Percentiles rank a stretch among this genome's conserved stretches.
phyloP scores from a whole-genome alignment of 2,888 invertebrate genomes.

The Nephrocerus scutellatus region DNA sequence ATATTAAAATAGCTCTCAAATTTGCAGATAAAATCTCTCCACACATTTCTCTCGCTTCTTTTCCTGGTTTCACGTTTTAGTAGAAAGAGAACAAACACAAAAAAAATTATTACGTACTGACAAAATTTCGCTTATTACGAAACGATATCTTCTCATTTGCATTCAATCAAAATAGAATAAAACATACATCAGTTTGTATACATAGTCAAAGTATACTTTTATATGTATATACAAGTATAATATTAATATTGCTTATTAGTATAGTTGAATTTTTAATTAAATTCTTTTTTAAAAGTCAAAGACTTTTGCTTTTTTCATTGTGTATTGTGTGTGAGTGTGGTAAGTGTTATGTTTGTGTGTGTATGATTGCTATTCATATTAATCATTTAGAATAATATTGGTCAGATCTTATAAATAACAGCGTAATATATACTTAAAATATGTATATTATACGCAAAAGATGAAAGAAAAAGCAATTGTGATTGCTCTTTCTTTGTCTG shows the following conservation, averaged over 20 bases:
- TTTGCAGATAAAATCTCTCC: too few relatives aligned
- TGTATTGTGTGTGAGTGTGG: too few relatives aligned
- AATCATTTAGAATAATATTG: constrained; percentile 25
- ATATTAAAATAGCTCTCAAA: too few relatives aligned
- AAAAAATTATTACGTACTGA: neutral
- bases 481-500: constrained; percentile 5
- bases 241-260: constrained; percentile 24
- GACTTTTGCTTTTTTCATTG: too few relatives aligned
- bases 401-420: constrained; percentile 29
- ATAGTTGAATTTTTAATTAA: constrained; percentile 19
- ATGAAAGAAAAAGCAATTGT: constrained; percentile 1
- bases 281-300: too few relatives aligned
- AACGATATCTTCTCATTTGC: too few relatives aligned
- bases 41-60: too few relatives aligned
- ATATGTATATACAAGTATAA: constrained; percentile 18
- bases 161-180: too few relatives aligned
- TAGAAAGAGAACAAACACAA: neutral
- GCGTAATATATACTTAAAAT: too few relatives aligned
- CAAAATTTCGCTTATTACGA: too few relatives aligned
- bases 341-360: constrained; percentile 1
- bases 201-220: constrained; percentile 20
- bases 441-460: constrained; percentile 9
- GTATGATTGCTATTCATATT: constrained; percentile 14
- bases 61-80: too few relatives aligned
- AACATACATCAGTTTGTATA: constrained; percentile 21